Conservation (phyloP, 2,888 invertebrate genomes). For the Drepanosiphum platanoidis region DNA sequence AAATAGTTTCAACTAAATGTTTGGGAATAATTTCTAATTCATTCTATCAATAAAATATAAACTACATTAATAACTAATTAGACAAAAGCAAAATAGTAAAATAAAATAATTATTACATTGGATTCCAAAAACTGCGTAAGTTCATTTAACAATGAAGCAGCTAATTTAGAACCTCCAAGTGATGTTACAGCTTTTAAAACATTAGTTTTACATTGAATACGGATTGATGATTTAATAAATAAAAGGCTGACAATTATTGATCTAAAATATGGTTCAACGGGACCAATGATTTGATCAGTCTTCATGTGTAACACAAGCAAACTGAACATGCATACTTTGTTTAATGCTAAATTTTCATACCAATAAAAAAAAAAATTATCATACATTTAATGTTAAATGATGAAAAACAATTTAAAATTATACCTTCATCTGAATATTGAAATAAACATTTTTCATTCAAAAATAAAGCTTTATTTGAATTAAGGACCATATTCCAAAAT, state of each 20-base stretch:
- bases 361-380: background rate
- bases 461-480: constrained; percentile 82
- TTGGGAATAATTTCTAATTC: constrained; percentile 64
- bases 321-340: constrained; percentile 55
- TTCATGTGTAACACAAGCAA: constrained; percentile 47
- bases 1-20: constrained; percentile 68
- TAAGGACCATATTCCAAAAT: constrained; percentile 78
- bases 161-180: constrained; percentile 33
- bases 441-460: constrained; percentile 83
- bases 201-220: constrained; percentile 39
- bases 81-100: background rate
- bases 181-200: constrained; percentile 37
- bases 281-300: constrained; percentile 48
- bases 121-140: constrained; percentile 33
- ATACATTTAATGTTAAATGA: background rate
- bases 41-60: constrained; percentile 27
- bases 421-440: constrained; percentile 76
- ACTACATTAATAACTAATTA: background rate
- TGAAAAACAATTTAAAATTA: constrained; percentile 62
- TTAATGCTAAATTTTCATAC: constrained; percentile 27
- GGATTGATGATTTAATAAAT: constrained; percentile 37
- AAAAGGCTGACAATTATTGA: constrained; percentile 53
- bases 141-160: constrained; percentile 34
- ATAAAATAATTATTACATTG: constrained; percentile 33
- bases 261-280: constrained; percentile 54